Base-by-base conservation (phyloP, 2,888 invertebrate genomes). In the Pandemis corylana region DNA sequence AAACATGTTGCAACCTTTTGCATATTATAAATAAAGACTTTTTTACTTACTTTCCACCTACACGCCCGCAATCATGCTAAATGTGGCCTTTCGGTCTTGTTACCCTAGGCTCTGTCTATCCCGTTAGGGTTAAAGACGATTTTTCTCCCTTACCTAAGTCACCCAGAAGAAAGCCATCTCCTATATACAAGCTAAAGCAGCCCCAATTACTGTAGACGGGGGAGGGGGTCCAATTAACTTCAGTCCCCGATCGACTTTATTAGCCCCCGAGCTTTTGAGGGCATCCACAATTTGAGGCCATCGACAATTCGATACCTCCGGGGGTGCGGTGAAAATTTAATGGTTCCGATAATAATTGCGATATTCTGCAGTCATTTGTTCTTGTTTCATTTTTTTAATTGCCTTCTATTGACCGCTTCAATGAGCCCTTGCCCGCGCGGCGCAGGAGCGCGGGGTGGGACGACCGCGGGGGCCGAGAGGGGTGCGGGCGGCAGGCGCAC, bases 161-260 rank as follows among this genome's bases (percentile, higher is more conserved):
- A 15, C 53, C 49, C 2, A 10, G 44, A 44, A 44, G 44, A 36
- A 36, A 36, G 7, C 15, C 53, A 56, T 20, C 56, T 7, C 59
- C 28, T 28, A 28, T 12, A 59, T 28, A 59, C 59, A 51, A n/a
- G 2, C 51, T 51, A 59, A 28, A 59, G 28, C 49, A 68, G 49
- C 15, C 12, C 72, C 72, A 72, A 72, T 72, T 72, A 72, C 51
- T 67, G 53, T 56, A 36, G 51, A 44, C 13, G 51, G 67, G 36
- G 6, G 51, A 44, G 9, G 51, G 67, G 36, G 6, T 20, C 67
- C 68, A 68, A 72, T 72, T 63, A 68, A 67, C 49, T 67, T 12
- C 42, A 41, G 49, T 44, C 72, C 36, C 63, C 67, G 66, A 61
- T 49, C 51, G 44, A 64, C 68, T 68, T 63, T 56, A 72, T 68